A percentile compares a stretch with the other conserved stretches of the same genome.
These are phyloP conservation scores for Antheraea yamamai DNA, from an alignment of 2,888 invertebrate genomes.

Conservation along the genomic window DNA sequence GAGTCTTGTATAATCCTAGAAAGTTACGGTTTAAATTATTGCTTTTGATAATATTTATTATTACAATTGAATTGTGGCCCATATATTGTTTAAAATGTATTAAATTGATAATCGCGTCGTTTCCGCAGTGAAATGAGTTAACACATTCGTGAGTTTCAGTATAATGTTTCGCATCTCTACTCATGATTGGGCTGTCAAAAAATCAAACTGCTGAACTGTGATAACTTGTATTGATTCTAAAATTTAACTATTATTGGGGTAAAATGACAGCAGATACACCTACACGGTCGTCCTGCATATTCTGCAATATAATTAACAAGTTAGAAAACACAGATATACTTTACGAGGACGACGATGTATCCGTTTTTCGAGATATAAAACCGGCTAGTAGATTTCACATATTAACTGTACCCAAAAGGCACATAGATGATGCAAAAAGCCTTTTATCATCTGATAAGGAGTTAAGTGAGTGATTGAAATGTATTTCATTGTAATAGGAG, in stretches of 20 bases:
- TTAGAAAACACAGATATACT: slow-evolving; percentile 83
- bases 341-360: slow-evolving; percentile 87
- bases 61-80: no score
- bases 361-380: slow-evolving; percentile 91
- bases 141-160: no score
- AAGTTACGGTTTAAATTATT: no score
- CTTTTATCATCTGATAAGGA: slow-evolving; percentile 85
- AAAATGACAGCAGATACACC: slow-evolving; percentile 44
- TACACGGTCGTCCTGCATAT: slow-evolving; percentile 81
- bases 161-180: no score
- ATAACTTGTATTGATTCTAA: background rate
- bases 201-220: background rate
- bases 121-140: no score
- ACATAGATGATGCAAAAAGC: slow-evolving; percentile 88
- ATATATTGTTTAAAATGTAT: no score
- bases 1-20: no score
- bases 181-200: background rate
- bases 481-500: background rate
- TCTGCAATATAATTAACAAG: slow-evolving; percentile 88
- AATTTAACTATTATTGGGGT: background rate
- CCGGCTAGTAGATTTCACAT: slow-evolving; percentile 92
- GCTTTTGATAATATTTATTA: no score
- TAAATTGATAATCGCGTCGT: no score
- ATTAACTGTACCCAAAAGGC: slow-evolving; percentile 88
- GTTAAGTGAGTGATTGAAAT: slow-evolving; percentile 81